Evolutionary conservation across 2,113 vertebrate genomes (phyloP), one percentile per base, ranked within the genome.

Genomic region (Apaloderma vittatum): DNA sequence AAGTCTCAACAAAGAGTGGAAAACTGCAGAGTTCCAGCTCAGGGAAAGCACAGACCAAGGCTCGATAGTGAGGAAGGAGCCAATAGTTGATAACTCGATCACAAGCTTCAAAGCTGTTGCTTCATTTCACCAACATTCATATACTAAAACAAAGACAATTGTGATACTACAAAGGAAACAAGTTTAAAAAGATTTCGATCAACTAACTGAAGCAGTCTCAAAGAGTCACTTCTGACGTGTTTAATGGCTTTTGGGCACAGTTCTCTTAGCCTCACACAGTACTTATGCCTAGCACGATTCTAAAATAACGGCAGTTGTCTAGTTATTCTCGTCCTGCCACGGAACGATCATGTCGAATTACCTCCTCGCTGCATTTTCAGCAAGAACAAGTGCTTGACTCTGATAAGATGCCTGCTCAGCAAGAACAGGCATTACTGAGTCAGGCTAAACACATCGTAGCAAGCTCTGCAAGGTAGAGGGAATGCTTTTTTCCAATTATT

Each of bases 351-450:
- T 1, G 73, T 36, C 4, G 1, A 85, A 89, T 68, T 72, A 87
- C 61, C 84, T 81, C 72, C 79, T 68, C 19, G 23, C 45, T 24
- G 52, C 57, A 68, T 1, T 81, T 87, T 36, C 84, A 63, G 20
- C 32, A 89, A 40, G 66, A 94, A 75, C 57, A 78, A 96, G 76
- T 0, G 3, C 78, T 85, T 45, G 37, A 51, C 68, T 82, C 77
- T 70, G 73, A 37, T 5, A 91, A 92, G 65, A 72, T 57, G 66
- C 91, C 78, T 78, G 80, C 66, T 96, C 54, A 87, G 80, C 91
- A 89, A 83, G 63, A 79, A 48, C 0, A 0, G 27, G 70, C 43
- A 67, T 83, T 59, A 81, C 78, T 78, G 59, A 92, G 37, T 86
- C 88, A 96, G 2, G 6, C 37, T 36, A 36, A 93, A 63, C 54